Evolutionary conservation across 2,113 vertebrate species (phyloP), one percentile per base, ranked within the genome.

Genomic region (Petrocephalus microphthalmus): DNA sequence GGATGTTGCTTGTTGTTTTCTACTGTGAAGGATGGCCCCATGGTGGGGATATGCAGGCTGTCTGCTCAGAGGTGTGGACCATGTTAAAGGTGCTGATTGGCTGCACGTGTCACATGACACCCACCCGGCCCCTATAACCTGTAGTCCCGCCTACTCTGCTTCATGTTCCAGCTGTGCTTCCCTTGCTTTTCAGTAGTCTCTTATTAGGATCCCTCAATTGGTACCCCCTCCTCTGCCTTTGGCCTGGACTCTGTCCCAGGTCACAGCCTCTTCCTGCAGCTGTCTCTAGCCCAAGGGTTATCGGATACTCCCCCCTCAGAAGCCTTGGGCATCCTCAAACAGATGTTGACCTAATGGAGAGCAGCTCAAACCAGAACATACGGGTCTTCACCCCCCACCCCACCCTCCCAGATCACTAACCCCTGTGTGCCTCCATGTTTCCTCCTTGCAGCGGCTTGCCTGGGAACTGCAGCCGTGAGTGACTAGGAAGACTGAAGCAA

Each of bases 361-460:
- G 37, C 29, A 37, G 4, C 42, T 82, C 20, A 49, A 22, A 47
- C 78, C 60, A 2, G 60, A 67, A 8, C 60, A 20, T 67, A 67
- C 10, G n/a, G 60, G n/a, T 22, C 60, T 45, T 7, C 20, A 42
- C 42, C 42, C 42, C 42, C 42, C 42, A 42, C 42, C 42, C 42
- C 42, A n/a, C 74, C 71, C 33, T 1, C 64, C 71, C 71, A 5
- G 13, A 54, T 13, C 71, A 19, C 87, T 81, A 88, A 88, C 25
- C 49, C 11, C 29, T 15, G n/a, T 88, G 60, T 88, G 91, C 93
- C 92, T 91, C 93, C 91, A 82, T 94, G 92, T 94, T 94, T 93
- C 94, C 94, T 92, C 93, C 92, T 94, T 94, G 93, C 91, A 94
- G 94, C 91, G 91, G 90, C 93, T 89, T 90, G 88, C 91, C 90